Evolutionary conservation across 2,888 invertebrate species (phyloP).

Genomic region (Napeogenes inachia): DNA sequence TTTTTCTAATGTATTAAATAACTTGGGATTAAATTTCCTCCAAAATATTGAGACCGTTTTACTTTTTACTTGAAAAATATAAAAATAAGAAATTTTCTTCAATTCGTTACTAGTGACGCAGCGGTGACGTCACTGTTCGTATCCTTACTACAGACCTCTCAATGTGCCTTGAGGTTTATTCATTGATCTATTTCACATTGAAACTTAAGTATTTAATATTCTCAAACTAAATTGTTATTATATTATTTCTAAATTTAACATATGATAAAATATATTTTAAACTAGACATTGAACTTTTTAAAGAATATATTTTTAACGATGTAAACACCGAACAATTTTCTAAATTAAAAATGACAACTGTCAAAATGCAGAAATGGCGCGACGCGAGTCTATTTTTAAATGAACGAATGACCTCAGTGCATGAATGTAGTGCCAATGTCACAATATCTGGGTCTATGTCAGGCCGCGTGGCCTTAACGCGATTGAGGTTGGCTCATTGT

Average conservation of each 20-base stretch:
- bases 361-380: constrained; percentile 50
- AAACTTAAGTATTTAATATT: not conserved
- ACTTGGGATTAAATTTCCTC: too few relatives aligned
- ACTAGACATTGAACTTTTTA: not conserved
- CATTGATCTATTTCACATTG: constrained; percentile 26
- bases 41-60: too few relatives aligned
- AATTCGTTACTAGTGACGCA: constrained; percentile 1
- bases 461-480: constrained; percentile 59
- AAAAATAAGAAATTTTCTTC: constrained; percentile 1
- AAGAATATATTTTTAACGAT: not conserved
- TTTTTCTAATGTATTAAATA: too few relatives aligned
- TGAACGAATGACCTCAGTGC: constrained; percentile 67
- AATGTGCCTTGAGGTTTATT: constrained; percentile 28
- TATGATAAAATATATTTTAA: not conserved
- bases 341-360: constrained; percentile 39
- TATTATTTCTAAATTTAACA: not conserved
- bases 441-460: constrained; percentile 74
- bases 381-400: constrained; percentile 65
- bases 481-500: constrained; percentile 36
- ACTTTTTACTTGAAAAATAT: too few relatives aligned
- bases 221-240: too few relatives aligned
- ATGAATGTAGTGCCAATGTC: constrained; percentile 78
- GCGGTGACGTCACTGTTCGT: constrained; percentile 15
- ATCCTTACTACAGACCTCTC: constrained; percentile 28
- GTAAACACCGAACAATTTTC: constrained; percentile 13